These are phyloP conservation scores for Phasia obesa DNA, from an alignment of 2,888 invertebrate species.

Conservation along the genomic window DNA sequence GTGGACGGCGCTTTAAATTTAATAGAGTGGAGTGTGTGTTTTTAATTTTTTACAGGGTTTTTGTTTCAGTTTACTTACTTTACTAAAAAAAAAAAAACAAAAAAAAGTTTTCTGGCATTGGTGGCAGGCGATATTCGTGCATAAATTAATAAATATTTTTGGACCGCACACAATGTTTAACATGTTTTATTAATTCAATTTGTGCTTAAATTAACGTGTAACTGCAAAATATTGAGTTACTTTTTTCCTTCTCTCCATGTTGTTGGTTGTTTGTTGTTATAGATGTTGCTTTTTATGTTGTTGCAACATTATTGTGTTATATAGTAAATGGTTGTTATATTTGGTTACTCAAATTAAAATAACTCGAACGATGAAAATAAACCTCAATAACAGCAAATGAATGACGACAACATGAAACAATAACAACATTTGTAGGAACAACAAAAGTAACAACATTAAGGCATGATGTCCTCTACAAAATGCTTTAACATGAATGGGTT, in stretches of 20 bases:
- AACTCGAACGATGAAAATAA: slow-evolving; percentile 14
- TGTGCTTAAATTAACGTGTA: slow-evolving; percentile 83
- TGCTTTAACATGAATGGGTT: slow-evolving; percentile 46
- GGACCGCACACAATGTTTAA: slow-evolving; percentile 83
- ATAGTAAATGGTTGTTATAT: slow-evolving; percentile 49
- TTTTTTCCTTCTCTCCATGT: slow-evolving; percentile 40
- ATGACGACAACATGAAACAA: slow-evolving; percentile 54
- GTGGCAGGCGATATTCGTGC: slow-evolving; percentile 75
- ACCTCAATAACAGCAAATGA: slow-evolving; percentile 9
- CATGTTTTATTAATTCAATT: slow-evolving; percentile 83
- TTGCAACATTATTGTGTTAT: slow-evolving; percentile 39
- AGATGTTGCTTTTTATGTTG: slow-evolving; percentile 35
- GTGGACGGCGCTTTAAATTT: slow-evolving; percentile 21
- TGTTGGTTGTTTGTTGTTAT: slow-evolving; percentile 43
- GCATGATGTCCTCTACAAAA: slow-evolving; percentile 48
- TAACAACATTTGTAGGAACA: slow-evolving; percentile 56
- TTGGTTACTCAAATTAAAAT: slow-evolving; percentile 61
- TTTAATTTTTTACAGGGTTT: slow-evolving; percentile 21
- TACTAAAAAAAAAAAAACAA: background rate
- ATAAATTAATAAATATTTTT: slow-evolving; percentile 81
- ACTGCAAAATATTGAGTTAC: slow-evolving; percentile 80
- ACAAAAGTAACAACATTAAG: slow-evolving; percentile 49
- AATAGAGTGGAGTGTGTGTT: slow-evolving; percentile 18
- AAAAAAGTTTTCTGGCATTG: slow-evolving; percentile 56
- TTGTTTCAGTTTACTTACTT: slow-evolving; percentile 35